These are phyloP conservation scores for Barbus barbus DNA, from an alignment of 2,113 vertebrate species.

Conservation along the genomic window DNA sequence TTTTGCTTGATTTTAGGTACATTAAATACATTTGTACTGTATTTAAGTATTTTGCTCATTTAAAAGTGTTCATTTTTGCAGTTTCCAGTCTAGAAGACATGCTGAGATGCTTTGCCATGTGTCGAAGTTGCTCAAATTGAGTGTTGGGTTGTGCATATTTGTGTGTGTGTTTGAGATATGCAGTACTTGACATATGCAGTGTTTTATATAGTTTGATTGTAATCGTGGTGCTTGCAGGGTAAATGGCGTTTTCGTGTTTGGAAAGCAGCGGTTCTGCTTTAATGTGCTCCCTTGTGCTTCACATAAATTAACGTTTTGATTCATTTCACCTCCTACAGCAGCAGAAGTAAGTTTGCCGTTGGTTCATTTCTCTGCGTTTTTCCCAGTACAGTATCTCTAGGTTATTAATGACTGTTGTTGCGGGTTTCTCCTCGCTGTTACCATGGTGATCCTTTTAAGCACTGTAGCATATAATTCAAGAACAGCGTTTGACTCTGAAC, in stretches of 20 bases:
- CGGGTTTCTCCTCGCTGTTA: slow-evolving; percentile 15
- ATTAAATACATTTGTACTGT: too few relatives aligned
- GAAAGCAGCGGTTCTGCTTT: neutral
- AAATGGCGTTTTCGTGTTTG: neutral
- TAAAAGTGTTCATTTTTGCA: neutral
- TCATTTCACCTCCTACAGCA: neutral
- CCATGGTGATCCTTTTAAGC: slow-evolving; percentile 20
- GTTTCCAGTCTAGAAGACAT: too few relatives aligned
- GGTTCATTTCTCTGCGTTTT: neutral
- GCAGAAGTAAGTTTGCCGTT: neutral
- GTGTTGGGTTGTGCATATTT: neutral
- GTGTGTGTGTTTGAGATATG: neutral
- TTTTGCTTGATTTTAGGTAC: too few relatives aligned
- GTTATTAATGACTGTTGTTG: slow-evolving; percentile 35
- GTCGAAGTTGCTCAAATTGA: neutral
- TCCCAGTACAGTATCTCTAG: slow-evolving; percentile 1
- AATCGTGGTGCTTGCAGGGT: neutral
- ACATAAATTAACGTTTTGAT: neutral
- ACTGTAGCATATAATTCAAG: neutral
- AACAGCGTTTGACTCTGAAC: neutral
- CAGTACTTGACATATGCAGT: neutral
- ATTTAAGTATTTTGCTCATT: too few relatives aligned
- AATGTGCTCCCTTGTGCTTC: neutral
- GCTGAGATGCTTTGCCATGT: neutral
- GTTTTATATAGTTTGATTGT: neutral